Evolutionary conservation across 2,797 vertebrate species (phyloP).

Genomic region (Leuciscus waleckii): DNA sequence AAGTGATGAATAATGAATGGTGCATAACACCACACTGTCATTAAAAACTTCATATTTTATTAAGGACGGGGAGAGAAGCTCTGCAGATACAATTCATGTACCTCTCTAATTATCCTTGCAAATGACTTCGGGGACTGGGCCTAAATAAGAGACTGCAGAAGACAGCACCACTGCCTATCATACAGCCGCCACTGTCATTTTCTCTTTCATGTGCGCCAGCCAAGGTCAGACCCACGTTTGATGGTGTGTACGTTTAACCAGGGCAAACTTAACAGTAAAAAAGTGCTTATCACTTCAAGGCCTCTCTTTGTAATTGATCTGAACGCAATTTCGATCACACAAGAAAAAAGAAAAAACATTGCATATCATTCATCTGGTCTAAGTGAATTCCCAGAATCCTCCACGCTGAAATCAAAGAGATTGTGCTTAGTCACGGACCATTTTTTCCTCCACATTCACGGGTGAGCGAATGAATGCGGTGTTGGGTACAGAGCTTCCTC

Average conservation of each 20-base stretch:
- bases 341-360: neutral
- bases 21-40: constrained; percentile 59
- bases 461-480: neutral
- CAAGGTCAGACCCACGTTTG: constrained; percentile 48
- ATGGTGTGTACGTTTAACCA: neutral
- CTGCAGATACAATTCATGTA: constrained; percentile 59
- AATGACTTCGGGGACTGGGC: constrained; percentile 58
- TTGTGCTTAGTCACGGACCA: constrained; percentile 20
- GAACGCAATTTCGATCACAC: neutral
- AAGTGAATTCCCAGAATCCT: neutral
- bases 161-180: constrained; percentile 49
- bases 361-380: neutral
- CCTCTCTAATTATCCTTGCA: constrained; percentile 62
- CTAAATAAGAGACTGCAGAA: constrained; percentile 55
- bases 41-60: constrained; percentile 63
- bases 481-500: constrained; percentile 6
- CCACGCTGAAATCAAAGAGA: constrained; percentile 27
- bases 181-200: constrained; percentile 48
- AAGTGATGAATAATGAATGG: constrained; percentile 77
- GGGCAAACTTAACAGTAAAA: neutral
- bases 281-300: constrained; percentile 3
- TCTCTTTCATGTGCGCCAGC: constrained; percentile 38
- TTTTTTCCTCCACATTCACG: neutral
- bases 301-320: constrained; percentile 31
- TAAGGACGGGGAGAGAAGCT: constrained; percentile 49